Evolutionary conservation across 2,113 vertebrate species (phyloP).

Genomic region (Odocoileus hemionus): DNA sequence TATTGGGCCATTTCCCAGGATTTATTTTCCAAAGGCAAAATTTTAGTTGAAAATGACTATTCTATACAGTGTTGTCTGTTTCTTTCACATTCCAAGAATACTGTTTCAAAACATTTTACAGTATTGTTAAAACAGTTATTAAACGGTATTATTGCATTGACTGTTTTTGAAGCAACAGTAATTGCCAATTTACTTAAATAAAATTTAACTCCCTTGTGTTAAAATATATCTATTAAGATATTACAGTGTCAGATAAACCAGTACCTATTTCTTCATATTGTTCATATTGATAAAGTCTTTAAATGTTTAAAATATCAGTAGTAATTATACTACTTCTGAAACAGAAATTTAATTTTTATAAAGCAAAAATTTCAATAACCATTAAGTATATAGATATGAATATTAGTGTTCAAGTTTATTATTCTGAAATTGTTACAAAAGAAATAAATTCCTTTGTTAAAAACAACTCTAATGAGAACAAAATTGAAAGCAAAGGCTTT

Average conservation of each 20-base stretch:
- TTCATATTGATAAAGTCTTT: neutral
- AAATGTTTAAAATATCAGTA: constrained; percentile 23
- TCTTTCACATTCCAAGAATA: constrained; percentile 15
- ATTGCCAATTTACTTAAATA: constrained; percentile 20
- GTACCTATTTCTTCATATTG: neutral
- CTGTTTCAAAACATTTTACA: neutral
- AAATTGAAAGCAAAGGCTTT: constrained; percentile 9
- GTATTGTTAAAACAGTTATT: neutral
- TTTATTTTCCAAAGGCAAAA: constrained; percentile 28
- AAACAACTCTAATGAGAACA: neutral
- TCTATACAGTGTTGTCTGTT: neutral
- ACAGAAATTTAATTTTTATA: neutral
- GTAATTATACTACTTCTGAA: neutral
- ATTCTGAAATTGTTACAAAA: constrained; percentile 10
- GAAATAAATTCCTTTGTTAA: constrained; percentile 25
- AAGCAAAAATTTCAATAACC: neutral
- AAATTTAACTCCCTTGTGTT: neutral
- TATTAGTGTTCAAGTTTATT: neutral
- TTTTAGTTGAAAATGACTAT: neutral
- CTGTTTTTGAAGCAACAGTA: constrained; percentile 31
- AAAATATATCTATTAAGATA: neutral
- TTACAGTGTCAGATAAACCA: neutral
- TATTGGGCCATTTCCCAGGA: neutral
- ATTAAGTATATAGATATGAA: neutral
- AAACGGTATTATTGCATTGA: neutral